phyloP scores from a whole-genome alignment of 2,888 invertebrate genomes.

The Seladonia tumulorum region DNA sequence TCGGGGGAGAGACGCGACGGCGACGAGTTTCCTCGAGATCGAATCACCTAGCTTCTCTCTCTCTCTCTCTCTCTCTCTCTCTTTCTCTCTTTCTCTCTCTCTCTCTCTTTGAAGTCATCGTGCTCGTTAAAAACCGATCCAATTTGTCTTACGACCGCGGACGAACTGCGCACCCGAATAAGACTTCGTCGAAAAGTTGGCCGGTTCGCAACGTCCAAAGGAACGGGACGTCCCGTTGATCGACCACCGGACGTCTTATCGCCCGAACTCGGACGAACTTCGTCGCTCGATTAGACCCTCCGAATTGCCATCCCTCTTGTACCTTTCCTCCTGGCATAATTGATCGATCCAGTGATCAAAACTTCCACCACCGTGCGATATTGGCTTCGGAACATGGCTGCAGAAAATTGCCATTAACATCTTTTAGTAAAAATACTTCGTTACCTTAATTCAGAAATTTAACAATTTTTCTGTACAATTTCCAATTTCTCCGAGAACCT shows the following conservation, averaged over 20 bases:
- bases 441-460: too few relatives aligned
- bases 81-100: background rate
- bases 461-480: too few relatives aligned
- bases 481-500: too few relatives aligned
- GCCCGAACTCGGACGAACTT: slow-evolving; percentile 42
- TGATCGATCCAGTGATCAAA: slow-evolving; percentile 23
- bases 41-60: background rate
- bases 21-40: slow-evolving; percentile 15
- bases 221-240: slow-evolving; percentile 26
- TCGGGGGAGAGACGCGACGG: background rate
- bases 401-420: too few relatives aligned
- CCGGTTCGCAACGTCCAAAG: background rate
- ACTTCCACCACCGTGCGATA: background rate
- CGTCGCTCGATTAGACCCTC: slow-evolving; percentile 65
- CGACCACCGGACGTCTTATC: slow-evolving; percentile 60
- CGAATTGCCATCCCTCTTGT: slow-evolving; percentile 35
- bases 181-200: slow-evolving; percentile 39
- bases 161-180: slow-evolving; percentile 28
- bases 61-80: background rate
- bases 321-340: slow-evolving; percentile 51
- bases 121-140: slow-evolving; percentile 69
- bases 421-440: too few relatives aligned
- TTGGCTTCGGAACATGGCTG: background rate
- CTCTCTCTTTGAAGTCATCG: slow-evolving; percentile 44
- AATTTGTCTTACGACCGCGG: slow-evolving; percentile 62